phyloP scores from a whole-genome alignment of 2,888 invertebrate genomes.

The Rhogogaster chlorosoma region DNA sequence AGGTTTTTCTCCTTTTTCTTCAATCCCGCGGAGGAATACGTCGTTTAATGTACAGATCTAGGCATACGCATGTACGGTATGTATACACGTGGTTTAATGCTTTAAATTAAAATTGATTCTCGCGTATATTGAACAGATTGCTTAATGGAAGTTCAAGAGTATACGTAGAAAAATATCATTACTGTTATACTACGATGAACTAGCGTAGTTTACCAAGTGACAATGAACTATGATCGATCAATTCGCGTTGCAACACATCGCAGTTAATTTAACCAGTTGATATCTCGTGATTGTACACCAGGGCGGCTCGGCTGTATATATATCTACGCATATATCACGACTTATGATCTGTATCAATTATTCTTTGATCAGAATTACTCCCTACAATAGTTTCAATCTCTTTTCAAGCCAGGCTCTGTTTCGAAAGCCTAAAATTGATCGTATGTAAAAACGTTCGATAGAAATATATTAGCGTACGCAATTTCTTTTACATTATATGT shows the following conservation, averaged over 20 bases:
- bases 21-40: not conserved
- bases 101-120: conserved; percentile 8
- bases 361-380: conserved; percentile 24
- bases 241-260: conserved; percentile 46
- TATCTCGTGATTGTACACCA: conserved; percentile 7
- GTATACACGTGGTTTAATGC: not conserved
- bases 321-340: not conserved
- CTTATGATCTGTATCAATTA: conserved; percentile 24
- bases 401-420: not conserved
- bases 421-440: not conserved
- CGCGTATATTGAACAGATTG: not conserved
- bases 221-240: conserved; percentile 50
- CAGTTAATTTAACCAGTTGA: conserved; percentile 34
- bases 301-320: not conserved
- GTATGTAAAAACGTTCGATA: not conserved
- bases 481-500: not conserved
- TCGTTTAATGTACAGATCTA: not conserved
- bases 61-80: not conserved
- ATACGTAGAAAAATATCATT: not conserved
- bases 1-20: not conserved
- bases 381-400: not conserved
- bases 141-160: conserved; percentile 47
- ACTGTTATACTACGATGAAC: not conserved
- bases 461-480: not conserved
- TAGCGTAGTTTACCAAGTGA: conserved; percentile 22